Evolutionary conservation across 1,140 invertebrate genomes (phyloP), one percentile per base, ranked within the genome.

Genomic region (Papilio xuthus): DNA sequence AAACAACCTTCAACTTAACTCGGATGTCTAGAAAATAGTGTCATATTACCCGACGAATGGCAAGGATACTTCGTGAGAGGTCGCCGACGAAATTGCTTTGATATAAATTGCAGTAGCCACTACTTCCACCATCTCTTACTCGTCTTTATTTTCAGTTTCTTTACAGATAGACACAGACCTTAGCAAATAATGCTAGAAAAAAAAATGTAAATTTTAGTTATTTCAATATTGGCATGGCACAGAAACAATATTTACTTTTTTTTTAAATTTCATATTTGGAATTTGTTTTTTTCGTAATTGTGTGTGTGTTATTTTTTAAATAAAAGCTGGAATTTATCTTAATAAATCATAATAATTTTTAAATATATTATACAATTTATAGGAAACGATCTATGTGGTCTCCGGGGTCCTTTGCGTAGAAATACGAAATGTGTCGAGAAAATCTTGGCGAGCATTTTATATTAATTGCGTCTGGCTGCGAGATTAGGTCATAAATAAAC

Each of bases 401-500:
- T 26, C 26, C 6, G 26, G 13, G 4, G 26, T 28, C 60, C 26
- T 67, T 60, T 12, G 10, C 23, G 26, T 28, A 28, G 18, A 73
- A 44, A 73, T 73, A 28, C 42, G 13, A 26, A 73, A 73, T 47
- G 20, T 28, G 42, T 13, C 6, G 44, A 26, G n/a, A 20, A 73
- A 73, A 73, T 44, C 23, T 73, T 28, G 50, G 42, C 20, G 12
- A 60, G 26, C 15, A 75, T 56, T 75, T 75, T 56, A 60, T 60
- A 75, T 75, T 37, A 75, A 75, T 41, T 20, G 37, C 18, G 15
- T 41, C 50, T 32, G 32, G 26, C 72, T 28, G 44, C 50, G 50
- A 75, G 73, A 75, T 75, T 75, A 50, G 50, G 53, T 60, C 26
- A 75, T 75, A 75, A 75, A 75, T 75, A 75, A 75, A 13, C 28